These are phyloP conservation scores for Peucedramus taeniatus DNA, from an alignment of 2,113 vertebrate species.

Conservation along the genomic window DNA sequence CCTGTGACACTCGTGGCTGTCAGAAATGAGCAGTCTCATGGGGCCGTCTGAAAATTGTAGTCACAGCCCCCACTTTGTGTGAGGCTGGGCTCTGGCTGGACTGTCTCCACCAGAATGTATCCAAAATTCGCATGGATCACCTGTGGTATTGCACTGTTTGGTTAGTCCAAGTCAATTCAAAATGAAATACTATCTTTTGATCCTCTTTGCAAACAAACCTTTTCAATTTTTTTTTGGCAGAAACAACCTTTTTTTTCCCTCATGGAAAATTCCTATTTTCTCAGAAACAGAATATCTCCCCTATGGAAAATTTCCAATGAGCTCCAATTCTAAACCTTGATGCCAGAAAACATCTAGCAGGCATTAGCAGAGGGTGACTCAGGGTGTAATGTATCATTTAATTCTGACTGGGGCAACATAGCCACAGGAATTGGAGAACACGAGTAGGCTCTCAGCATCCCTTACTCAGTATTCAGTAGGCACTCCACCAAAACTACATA, in stretches of 20 bases:
- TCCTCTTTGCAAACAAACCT: background rate
- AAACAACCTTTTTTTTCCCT: background rate
- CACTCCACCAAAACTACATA: background rate
- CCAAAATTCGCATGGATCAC: background rate
- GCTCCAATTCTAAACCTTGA: background rate
- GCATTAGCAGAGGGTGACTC: background rate
- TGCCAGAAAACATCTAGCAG: background rate
- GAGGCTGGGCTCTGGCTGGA: background rate
- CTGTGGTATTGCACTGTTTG: background rate
- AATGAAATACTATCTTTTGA: background rate
- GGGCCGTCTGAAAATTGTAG: background rate
- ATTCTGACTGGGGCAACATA: background rate
- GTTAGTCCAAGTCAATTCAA: background rate
- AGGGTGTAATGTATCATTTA: background rate
- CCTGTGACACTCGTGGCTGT: background rate
- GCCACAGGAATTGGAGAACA: background rate
- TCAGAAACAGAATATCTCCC: background rate
- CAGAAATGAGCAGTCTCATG: background rate
- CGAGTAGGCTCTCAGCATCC: background rate
- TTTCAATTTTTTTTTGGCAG: background rate
- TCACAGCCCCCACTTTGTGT: fast-evolving
- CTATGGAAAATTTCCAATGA: background rate
- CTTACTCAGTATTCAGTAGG: background rate
- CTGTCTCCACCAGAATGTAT: background rate
- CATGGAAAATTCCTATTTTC: background rate